Evolutionary conservation across 2,888 invertebrate species (phyloP).

Genomic region (Steromphala cineraria): DNA sequence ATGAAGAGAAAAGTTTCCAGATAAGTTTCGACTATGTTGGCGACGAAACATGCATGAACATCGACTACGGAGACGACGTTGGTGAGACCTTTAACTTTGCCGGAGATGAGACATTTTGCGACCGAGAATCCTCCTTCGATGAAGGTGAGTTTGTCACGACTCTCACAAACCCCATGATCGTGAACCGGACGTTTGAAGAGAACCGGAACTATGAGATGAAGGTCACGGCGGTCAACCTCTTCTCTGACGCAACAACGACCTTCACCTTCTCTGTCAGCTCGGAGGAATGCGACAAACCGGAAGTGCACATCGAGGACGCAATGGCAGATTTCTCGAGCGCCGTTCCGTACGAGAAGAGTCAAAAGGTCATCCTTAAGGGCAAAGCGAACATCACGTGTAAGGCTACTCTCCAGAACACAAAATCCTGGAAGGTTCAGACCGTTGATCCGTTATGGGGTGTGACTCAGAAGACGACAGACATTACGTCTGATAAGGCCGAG

Average conservation of each 20-base stretch:
- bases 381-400: constrained; percentile 57
- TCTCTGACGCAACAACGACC: neutral
- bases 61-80: constrained; percentile 56
- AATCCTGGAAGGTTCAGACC: constrained; percentile 55
- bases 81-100: neutral
- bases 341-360: constrained; percentile 24
- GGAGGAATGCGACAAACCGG: neutral
- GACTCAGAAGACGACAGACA: constrained; percentile 29
- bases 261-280: neutral
- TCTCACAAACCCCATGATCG: neutral
- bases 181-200: neutral
- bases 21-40: constrained; percentile 52
- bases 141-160: neutral
- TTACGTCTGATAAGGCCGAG: constrained; percentile 37
- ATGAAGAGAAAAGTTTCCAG: constrained; percentile 43
- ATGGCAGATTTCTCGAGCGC: constrained; percentile 32
- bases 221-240: neutral
- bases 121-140: neutral
- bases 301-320: neutral
- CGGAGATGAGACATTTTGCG: neutral
- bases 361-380: constrained; percentile 43
- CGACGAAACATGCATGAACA: constrained; percentile 53
- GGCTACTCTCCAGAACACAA: constrained; percentile 54
- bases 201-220: neutral
- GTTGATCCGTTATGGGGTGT: constrained; percentile 47